Base-by-base conservation (phyloP, 1,140 invertebrate species). In the Pristionchus pacificus region DNA sequence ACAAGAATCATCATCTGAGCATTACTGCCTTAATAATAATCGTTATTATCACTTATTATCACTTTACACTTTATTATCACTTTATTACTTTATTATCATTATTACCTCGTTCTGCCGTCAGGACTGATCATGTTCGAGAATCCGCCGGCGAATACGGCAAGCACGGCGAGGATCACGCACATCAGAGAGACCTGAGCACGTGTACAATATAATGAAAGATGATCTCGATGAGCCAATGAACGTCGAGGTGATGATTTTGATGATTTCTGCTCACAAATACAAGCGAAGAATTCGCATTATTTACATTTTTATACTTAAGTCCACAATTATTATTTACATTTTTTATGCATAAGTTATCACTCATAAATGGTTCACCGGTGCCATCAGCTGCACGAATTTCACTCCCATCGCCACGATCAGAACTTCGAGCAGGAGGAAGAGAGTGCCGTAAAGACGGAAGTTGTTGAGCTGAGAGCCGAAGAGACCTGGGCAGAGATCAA, bases 331-430 rank as follows among this genome's bases (percentile, higher is more conserved):
- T n/a, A n/a, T n/a, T n/a, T n/a, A n/a, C n/a, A n/a, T n/a, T n/a
- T n/a, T n/a, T n/a, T n/a, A n/a, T n/a, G n/a, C n/a, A n/a, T n/a
- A n/a, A n/a, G n/a, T n/a, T n/a, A n/a, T n/a, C n/a, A n/a, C n/a
- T n/a, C n/a, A 19, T 6, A 13, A 70, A 60, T 14, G 19, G 1
- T n/a, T 28, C 32, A 79, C 80, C 27, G 81, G 81, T 13, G 81
- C 81, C 57, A 83, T 57, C 6, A 84, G 69, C 70, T 83, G 81
- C 1, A 83, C 81, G 65, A 83, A 84, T 70, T 79, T 79, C 6
- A 83, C 81, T 28, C 81, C 81, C 70, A 83, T 71, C 15, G 81
- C 81, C 15, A 84, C 82, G 70, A 83, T 84, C 0, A 83, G 27
- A 19, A 80, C 67, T 68, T 82, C 79, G 27, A 83, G 33, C 14